Evolutionary conservation across 2,888 invertebrate species (phyloP).

Genomic region (Andrena flavipes): DNA sequence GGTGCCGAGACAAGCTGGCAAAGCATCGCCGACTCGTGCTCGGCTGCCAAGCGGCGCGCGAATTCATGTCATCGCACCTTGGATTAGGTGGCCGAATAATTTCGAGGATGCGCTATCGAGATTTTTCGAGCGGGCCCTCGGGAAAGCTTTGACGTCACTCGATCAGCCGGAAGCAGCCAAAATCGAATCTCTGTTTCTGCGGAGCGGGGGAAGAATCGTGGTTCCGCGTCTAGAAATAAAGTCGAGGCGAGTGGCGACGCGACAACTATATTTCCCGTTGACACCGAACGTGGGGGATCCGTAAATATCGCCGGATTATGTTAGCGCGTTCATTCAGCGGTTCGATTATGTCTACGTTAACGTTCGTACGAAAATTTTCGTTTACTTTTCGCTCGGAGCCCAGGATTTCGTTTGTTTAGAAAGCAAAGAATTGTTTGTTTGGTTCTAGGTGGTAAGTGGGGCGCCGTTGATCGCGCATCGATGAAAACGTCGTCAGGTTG

Average conservation of each 20-base stretch:
- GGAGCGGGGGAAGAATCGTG: slow-evolving; percentile 55
- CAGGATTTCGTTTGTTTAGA: not conserved
- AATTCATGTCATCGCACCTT: slow-evolving; percentile 71
- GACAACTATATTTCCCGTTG: slow-evolving; percentile 46
- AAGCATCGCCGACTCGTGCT: slow-evolving; percentile 13
- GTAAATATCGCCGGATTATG: slow-evolving; percentile 27
- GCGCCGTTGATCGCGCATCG: not conserved
- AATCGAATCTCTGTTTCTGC: slow-evolving; percentile 59
- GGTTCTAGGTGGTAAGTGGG: not conserved
- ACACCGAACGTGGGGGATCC: slow-evolving; percentile 27
- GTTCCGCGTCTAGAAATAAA: slow-evolving; percentile 75
- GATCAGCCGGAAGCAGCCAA: slow-evolving; percentile 51
- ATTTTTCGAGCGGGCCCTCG: slow-evolving; percentile 53
- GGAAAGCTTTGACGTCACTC: slow-evolving; percentile 60
- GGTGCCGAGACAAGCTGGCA: slow-evolving; percentile 60
- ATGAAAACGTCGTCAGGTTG: not conserved
- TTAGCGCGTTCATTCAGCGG: slow-evolving; percentile 33
- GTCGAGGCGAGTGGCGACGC: slow-evolving; percentile 57
- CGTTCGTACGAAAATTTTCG: not conserved
- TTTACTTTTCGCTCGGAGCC: not conserved
- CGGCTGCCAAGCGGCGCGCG: slow-evolving; percentile 61
- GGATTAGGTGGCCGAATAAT: slow-evolving; percentile 44
- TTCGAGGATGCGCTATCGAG: slow-evolving; percentile 43
- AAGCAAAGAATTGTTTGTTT: too few relatives aligned
- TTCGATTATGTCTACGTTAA: slow-evolving; percentile 3